Evolutionary conservation across 2,113 vertebrate species (phyloP).

Genomic region (Mellivora capensis): DNA sequence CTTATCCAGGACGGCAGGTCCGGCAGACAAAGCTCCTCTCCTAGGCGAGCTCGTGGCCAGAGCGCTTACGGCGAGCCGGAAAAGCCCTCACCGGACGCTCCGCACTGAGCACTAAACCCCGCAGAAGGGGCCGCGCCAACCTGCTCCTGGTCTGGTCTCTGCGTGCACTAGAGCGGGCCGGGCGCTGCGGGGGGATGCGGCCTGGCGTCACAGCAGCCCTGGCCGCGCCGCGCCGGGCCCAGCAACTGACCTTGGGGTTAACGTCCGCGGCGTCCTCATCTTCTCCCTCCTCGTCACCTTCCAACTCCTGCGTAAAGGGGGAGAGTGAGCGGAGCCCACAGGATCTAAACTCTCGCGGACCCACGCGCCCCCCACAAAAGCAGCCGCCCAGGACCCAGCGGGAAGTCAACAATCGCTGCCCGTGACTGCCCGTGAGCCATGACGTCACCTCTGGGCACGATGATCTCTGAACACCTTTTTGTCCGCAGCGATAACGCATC

Average conservation of each 20-base stretch:
- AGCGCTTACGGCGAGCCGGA: fast-evolving
- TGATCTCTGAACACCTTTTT: too few relatives aligned
- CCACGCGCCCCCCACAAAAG: not conserved
- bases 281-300: conserved; percentile 93
- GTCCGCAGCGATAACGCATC: not conserved
- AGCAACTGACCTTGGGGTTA: conserved; percentile 88
- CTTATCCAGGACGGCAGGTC: fast-evolving
- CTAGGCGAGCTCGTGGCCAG: fast-evolving
- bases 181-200: not conserved
- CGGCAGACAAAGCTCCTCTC: not conserved
- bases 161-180: not conserved
- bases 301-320: conserved; percentile 88
- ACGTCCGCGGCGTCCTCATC: conserved; percentile 92
- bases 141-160: not conserved
- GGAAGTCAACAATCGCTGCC: fast-evolving
- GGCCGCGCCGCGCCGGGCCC: too few relatives aligned
- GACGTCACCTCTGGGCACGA: not conserved
- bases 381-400: fast-evolving
- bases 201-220: too few relatives aligned
- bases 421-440: fast-evolving
- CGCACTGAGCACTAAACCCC: not conserved
- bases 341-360: fast-evolving
- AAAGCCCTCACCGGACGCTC: not conserved
- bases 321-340: not conserved
- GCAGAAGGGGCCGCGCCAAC: not conserved